Percentiles rank a stretch among this genome's conserved stretches.
Conservation (phyloP, 1,140 invertebrate genomes). For the Venturia canescens region DNA sequence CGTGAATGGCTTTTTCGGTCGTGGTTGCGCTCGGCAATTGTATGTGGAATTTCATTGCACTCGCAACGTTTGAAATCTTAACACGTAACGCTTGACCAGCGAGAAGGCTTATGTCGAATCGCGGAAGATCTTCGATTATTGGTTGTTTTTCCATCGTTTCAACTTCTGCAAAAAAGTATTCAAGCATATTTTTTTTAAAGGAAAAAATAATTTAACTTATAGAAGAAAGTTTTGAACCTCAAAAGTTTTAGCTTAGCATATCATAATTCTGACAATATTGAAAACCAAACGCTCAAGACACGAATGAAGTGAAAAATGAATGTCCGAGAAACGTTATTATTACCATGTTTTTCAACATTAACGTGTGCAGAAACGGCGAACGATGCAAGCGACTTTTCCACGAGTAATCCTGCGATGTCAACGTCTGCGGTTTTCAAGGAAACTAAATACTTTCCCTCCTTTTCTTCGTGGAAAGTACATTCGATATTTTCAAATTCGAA, state of each 20-base stretch:
- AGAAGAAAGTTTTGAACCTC: no score
- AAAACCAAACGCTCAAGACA: no score
- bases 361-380: conserved; percentile 42
- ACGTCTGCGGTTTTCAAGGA: conserved; percentile 76
- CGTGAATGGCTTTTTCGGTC: conserved; percentile 60
- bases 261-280: no score
- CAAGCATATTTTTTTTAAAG: conserved; percentile 10
- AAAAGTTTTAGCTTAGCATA: no score
- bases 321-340: no score
- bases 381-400: conserved; percentile 73
- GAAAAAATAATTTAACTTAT: conserved; percentile 14
- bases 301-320: no score
- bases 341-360: conserved; percentile 55
- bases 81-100: conserved; percentile 69
- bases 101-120: conserved; percentile 69
- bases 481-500: conserved; percentile 80
- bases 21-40: conserved; percentile 67
- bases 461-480: conserved; percentile 75
- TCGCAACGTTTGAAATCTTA: conserved; percentile 68
- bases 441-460: conserved; percentile 76
- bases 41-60: conserved; percentile 70
- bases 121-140: conserved; percentile 47
- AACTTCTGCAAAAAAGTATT: background rate
- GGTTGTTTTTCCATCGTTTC: background rate
- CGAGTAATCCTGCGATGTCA: conserved; percentile 70